Base-by-base conservation (phyloP, 2,797 vertebrate genomes). In the Harpagifer antarcticus region DNA sequence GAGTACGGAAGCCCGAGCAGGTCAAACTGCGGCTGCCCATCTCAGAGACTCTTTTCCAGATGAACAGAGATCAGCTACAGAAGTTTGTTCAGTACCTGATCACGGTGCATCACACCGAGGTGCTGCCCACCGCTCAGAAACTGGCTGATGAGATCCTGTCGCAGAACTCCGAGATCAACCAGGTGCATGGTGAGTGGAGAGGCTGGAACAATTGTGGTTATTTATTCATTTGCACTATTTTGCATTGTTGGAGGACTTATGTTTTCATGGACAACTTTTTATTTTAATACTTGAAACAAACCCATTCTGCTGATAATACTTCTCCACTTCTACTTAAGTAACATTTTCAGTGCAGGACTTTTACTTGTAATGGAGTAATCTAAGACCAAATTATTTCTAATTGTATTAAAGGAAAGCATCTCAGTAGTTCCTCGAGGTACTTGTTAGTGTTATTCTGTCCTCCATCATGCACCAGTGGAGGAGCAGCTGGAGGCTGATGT, bases 31-130 rank as follows among this genome's bases (percentile, higher is more conserved):
- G 97, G 93, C 96, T 99, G 94, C 97, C 97, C 93, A 99, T 99
- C 95, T 99, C 97, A 86, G 97, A 99, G 95, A 99, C 97, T 16
- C 96, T 99, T 6, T 97, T 98, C 94, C 97, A 99, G 86, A 98
- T 99, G 97, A 98, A 97, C 92, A 93, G 98, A 88, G 97, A 99
- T 92, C 98, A 99, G 91, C 94, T 99, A 68, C 98, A 99, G 93
- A 99, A 99, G 93, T 97, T 99, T 72, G 97, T 98, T 33, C 98
- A 98, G 96, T 99, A 99, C 95, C 96, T 99, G 94, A 99, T 99
- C 92, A 97, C 98, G 27, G 97, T 97, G 72, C 98, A 99, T 85
- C 98, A 99, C 93, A 99, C 97, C 0, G 97, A 99, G 94, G 97
- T 99, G 90, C 95, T 99, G 92, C 97, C 97, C 79, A 99, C 98